Base-by-base conservation (phyloP, 2,113 vertebrate species). In the Corythaeola cristata region DNA sequence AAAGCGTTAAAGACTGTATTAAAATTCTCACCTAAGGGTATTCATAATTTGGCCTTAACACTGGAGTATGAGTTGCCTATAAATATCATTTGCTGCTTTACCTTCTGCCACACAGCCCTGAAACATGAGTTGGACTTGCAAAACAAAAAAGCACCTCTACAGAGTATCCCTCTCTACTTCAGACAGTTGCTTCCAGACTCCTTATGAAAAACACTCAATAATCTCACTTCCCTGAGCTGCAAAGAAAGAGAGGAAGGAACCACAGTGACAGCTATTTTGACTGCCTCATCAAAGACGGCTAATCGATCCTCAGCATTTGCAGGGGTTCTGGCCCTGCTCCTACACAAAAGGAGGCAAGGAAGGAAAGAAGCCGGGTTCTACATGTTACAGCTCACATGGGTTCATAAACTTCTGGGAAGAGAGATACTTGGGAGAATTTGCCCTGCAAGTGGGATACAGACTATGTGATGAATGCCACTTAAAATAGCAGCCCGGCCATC, bases 371-470 rank as follows among this genome's bases (percentile, higher is more conserved):
- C 10, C 52, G 24, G 23, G 44, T 92, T 68, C 56, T 52, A 18
- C 53, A 11, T 3, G 8, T 37, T 71, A 16, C 19, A 8, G 32
- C 19, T 28, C 19, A 0, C 9, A 19, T 0, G 0, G 9, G 24
- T 56, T 84, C 87, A 47, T 13, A 21, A 22, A 9, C 9, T 85
- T 53, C n/a, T 75, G 30, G 11, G 35, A 75, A 66, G 1, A 1
- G 47, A 83, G 33, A 21, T 16, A 21, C 15, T 5, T 33, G 41
- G 45, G 28, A 86, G 23, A 72, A 52, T 39, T 59, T 72, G 21
- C 15, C 18, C 45, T 69, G 12, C 6, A 77, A 85, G 35, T 9
- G 30, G 30, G 16, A 58, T 56, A 21, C 17, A 45, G 26, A 30
- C 6, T 24, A 33, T 9, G 2, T 27, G n/a, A 63, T 49, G 41